Evolutionary conservation across 2,888 invertebrate genomes (phyloP), one percentile per base, ranked within the genome.

Genomic region (Temnothorax ravouxi): DNA sequence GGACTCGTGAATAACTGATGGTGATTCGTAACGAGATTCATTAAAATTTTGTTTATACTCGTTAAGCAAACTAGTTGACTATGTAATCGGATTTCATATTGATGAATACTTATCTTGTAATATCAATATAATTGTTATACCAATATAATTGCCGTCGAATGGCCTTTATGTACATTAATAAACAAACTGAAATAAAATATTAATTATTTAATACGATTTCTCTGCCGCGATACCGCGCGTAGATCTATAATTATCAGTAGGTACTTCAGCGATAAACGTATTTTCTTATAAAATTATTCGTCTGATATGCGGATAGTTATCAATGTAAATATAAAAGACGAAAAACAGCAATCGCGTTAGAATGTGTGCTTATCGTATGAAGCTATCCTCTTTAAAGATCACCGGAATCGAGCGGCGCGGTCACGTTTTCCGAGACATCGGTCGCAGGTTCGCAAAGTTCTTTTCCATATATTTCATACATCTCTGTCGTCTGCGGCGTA

Each of bases 401-500:
- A 29, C n/a, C 13, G 8, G 15, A 15, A 54, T 59, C 71, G 56
- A 79, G 15, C 59, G 38, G 44, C 21, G 34, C 44, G 47, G 9
- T 50, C 71, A 79, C 59, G 59, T 50, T 59, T 72, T 38, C 50
- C 79, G 59, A 71, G 56, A 59, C 21, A 21, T 50, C 44, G 50
- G 34, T 41, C 34, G 59, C 44, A 77, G 18, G 11, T 54, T 77
- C 29, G n/a, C 79, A 47, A 76, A 69, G 56, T 76, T 52, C 61
- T 41, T 79, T 69, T 69, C 44, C 64, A 18, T 74, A 47, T 21
- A 38, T 47, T 83, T 83, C 62, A 84, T 67, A 66, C 66, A 11
- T 59, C 61, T 81, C 77, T 62, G 72, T 66, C 80, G 50, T 59
- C 52, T 74, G 61, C 34, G 56, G 59, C 69, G 72, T 80, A 75